These are phyloP conservation scores for Corvus hawaiiensis DNA, from an alignment of 2,113 vertebrate genomes.

Conservation along the genomic window DNA sequence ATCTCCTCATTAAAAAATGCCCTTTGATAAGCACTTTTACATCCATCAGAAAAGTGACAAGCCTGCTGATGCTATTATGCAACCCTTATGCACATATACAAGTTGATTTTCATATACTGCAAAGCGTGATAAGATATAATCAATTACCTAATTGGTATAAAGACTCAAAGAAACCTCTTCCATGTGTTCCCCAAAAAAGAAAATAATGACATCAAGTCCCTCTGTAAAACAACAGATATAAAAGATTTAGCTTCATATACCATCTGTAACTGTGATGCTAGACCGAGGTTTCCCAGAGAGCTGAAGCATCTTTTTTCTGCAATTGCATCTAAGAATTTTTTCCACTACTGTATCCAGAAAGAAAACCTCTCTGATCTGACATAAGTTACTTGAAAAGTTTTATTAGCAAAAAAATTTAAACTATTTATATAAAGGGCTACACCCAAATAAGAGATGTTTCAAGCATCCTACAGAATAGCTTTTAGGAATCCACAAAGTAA, in stretches of 20 bases:
- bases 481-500: not conserved
- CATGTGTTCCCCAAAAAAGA: not conserved
- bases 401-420: not conserved
- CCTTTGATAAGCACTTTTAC: conserved; percentile 16
- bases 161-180: not conserved
- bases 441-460: not conserved
- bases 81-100: not conserved
- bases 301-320: not conserved
- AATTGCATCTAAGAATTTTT: not conserved
- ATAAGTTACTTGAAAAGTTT: not conserved
- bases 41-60: not conserved
- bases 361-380: not conserved
- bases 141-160: not conserved
- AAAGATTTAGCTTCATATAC: not conserved
- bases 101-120: not conserved
- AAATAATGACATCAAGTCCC: not conserved
- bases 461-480: not conserved
- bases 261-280: not conserved
- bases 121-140: not conserved
- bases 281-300: not conserved
- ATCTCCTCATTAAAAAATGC: conserved; percentile 43
- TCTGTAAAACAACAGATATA: not conserved
- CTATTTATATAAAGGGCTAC: not conserved
- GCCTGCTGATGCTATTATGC: not conserved
- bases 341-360: not conserved